Percentiles rank a stretch among this genome's conserved stretches.
phyloP scores from a whole-genome alignment of 2,888 invertebrate genomes.

The Phalera bucephala region DNA sequence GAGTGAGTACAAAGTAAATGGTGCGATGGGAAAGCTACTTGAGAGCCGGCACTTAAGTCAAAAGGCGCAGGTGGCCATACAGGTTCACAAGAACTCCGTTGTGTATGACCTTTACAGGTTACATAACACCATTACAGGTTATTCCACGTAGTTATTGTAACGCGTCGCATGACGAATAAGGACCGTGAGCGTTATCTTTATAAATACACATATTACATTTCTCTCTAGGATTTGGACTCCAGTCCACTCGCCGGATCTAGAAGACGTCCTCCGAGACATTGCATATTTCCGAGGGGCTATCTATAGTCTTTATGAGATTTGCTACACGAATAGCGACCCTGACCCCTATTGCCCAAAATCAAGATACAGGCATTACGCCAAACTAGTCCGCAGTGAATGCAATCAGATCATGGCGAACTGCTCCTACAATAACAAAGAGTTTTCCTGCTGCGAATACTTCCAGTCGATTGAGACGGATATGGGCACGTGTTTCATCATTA shows the following conservation, averaged over 20 bases:
- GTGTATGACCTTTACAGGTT: no score
- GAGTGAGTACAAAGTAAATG: no score
- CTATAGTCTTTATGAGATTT: slow-evolving; percentile 85
- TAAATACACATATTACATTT: not conserved
- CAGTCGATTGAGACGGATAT: slow-evolving; percentile 81
- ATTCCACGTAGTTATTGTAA: no score
- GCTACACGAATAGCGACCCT: slow-evolving; percentile 70
- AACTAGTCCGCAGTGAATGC: slow-evolving; percentile 80
- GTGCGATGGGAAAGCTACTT: no score
- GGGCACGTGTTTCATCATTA: slow-evolving; percentile 84
- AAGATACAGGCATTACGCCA: slow-evolving; percentile 84
- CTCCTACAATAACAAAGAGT: slow-evolving; percentile 71
- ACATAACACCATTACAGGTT: no score
- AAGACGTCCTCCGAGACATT: slow-evolving; percentile 87
- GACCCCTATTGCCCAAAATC: slow-evolving; percentile 81
- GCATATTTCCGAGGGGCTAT: slow-evolving; percentile 86
- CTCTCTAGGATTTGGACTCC: slow-evolving; percentile 84
- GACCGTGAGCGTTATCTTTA: no score
- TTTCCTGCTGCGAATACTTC: slow-evolving; percentile 86
- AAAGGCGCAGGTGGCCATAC: no score
- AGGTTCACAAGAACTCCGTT: no score
- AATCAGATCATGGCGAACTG: slow-evolving; percentile 74
- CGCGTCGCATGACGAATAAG: no score
- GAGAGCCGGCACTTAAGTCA: no score
- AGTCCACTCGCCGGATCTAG: slow-evolving; percentile 86